Conservation (phyloP, 2,113 vertebrate genomes). For the Podilymbus podiceps region DNA sequence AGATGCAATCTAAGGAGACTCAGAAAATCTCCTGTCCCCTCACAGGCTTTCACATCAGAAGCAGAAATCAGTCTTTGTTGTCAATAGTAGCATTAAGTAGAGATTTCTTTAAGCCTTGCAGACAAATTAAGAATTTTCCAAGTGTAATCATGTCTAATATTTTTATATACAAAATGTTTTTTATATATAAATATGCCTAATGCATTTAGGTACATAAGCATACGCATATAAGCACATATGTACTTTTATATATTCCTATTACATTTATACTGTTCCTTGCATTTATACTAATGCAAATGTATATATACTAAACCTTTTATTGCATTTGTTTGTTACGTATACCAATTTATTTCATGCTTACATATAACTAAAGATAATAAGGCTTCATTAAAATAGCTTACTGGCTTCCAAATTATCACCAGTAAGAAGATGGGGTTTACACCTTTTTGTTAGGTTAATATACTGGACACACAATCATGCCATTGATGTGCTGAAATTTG, state of each 20-base stretch:
- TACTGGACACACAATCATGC: no score
- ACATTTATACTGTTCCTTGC: not conserved
- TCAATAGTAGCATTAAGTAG: not conserved
- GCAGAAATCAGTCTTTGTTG: not conserved
- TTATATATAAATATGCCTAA: not conserved
- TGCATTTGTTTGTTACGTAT: not conserved
- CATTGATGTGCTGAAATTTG: not conserved
- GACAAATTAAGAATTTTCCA: not conserved
- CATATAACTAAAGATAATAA: not conserved
- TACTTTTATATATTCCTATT: not conserved
- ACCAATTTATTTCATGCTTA: not conserved
- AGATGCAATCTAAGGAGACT: not conserved
- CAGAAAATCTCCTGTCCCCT: not conserved
- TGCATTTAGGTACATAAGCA: not conserved
- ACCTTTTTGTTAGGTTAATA: not conserved
- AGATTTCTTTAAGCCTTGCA: not conserved
- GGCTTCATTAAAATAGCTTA: not conserved
- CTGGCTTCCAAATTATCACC: not conserved
- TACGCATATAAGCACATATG: not conserved
- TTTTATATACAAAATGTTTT: not conserved
- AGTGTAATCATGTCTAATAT: not conserved
- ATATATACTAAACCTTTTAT: not conserved
- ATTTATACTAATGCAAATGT: not conserved
- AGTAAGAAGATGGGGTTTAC: not conserved
- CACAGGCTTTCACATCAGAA: not conserved